Evolutionary conservation across 2,888 invertebrate genomes (phyloP), one percentile per base, ranked within the genome.

Genomic region (Metacarcinus magister): DNA sequence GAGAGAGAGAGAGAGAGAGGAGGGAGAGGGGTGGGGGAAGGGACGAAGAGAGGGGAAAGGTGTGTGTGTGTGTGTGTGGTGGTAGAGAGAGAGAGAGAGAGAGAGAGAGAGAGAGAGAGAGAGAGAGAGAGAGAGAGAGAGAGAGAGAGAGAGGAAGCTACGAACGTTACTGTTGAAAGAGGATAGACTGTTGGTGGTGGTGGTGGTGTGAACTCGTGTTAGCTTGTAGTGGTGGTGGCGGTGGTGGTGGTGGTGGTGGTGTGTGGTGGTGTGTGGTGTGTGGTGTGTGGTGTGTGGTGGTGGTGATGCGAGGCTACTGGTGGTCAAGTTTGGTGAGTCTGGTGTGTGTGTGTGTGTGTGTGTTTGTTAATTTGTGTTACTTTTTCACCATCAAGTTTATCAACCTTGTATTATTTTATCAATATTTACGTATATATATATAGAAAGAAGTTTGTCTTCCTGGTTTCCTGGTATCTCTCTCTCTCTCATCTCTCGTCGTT

Each of bases 91-190:
- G 43, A 91, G 48, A 48, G 93, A 93, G 60, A 60, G 93, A 93
- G 93, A 93, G 93, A 93, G 93, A 93, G 93, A 93, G 93, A 93
- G 93, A 93, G 93, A 93, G 93, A 93, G 93, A 93, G 93, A 93
- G 93, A 93, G 93, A 93, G 93, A 93, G 93, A 93, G 93, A 93
- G 93, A 93, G 75, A 94, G 93, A 94, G 93, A 94, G 44, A 94
- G 93, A 94, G 75, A 94, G 44, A 94, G 75, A 94, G 67, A 75
- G 75, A 94, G 75, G n/a, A 13, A 48, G 92, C 28, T 32, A 44
- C 28, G 23, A 48, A 92, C 92, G 48, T 28, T 46, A 46, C 46
- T 92, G 92, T 82, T 82, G 7, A 82, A 82, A 32, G 32, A 82
- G 82, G 82, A 82, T 82, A 82, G 82, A 28, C 28, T 28, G 0